Evolutionary conservation across 2,888 invertebrate genomes (phyloP), one percentile per base, ranked within the genome.

Genomic region (Melinopterus prodromus): DNA sequence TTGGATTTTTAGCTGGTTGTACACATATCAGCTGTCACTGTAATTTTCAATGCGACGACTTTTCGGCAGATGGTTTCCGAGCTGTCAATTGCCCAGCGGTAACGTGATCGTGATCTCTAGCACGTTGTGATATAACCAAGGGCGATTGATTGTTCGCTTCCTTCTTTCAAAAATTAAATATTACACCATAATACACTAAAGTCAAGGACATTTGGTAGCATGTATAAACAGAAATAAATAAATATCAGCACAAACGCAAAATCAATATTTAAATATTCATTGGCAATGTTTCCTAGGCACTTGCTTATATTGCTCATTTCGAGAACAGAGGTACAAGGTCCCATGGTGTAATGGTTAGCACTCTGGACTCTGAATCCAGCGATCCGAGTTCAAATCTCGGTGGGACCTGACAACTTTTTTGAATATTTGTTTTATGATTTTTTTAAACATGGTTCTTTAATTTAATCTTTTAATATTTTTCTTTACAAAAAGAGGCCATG

Each of bases 361-460:
- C 93, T 93, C 92, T 93, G 93, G 93, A 93, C 93, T 93, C 91
- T 93, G 93, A 93, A 93, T 93, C 93, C 93, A 93, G 93, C 93
- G 93, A 93, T 93, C 93, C 93, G 93, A 93, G 93, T 93, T 93
- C 93, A 93, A 93, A 92, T 93, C 93, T 93, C 93, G 93, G 93
- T 93, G 93, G 93, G 91, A 93, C 93, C 93, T 88, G 35, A 12
- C 12, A 7, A 0, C 0, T 77, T 77, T 69, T 77, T 69, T 35
- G n/a, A 53, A 7, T 38, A 53, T 53, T 53, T 1, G 7, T 53
- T 2, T 53, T 53, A 9, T 53, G 9, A 53, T 53, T 1, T 9
- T 9, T 9, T n/a, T n/a, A n/a, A n/a, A n/a, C n/a, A n/a, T n/a
- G n/a, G n/a, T n/a, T n/a, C n/a, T n/a, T n/a, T n/a, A n/a, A n/a